A percentile compares a stretch with the other conserved stretches of the same genome.
Evolutionary conservation across 2,797 vertebrate species (phyloP).

Genomic region (Paguma larvata): DNA sequence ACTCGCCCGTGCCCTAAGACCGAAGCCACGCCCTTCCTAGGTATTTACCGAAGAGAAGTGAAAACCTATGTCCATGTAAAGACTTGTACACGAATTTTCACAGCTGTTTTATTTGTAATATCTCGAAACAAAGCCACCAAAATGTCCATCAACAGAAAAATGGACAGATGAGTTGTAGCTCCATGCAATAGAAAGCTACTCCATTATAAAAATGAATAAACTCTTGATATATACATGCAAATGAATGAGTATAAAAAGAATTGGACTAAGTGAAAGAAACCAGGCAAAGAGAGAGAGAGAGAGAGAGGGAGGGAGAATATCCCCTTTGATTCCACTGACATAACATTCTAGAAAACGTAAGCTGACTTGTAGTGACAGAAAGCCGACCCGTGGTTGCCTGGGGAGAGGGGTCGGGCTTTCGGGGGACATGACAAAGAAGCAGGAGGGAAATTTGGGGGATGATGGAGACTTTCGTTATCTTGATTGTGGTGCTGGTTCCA

Average conservation of each 20-base stretch:
- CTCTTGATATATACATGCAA: neutral
- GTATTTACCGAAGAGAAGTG: neutral
- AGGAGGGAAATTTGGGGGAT: neutral
- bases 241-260: neutral
- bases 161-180: neutral
- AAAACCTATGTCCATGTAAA: neutral
- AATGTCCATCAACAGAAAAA: neutral
- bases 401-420: neutral
- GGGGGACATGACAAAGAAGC: neutral
- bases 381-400: neutral
- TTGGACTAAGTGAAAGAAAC: neutral
- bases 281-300: neutral
- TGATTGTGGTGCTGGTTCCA: neutral
- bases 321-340: neutral
- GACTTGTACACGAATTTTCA: neutral
- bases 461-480: slow-evolving; percentile 29
- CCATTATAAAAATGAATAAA: neutral
- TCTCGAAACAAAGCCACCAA: neutral
- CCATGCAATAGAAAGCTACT: neutral
- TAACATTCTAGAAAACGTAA: neutral
- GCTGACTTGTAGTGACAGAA: neutral
- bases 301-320: neutral
- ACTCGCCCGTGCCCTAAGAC: no score
- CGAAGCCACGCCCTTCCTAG: neutral
- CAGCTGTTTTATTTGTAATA: neutral